Evolutionary conservation across 2,888 invertebrate species (phyloP).

Genomic region (Drosophila greeni): DNA sequence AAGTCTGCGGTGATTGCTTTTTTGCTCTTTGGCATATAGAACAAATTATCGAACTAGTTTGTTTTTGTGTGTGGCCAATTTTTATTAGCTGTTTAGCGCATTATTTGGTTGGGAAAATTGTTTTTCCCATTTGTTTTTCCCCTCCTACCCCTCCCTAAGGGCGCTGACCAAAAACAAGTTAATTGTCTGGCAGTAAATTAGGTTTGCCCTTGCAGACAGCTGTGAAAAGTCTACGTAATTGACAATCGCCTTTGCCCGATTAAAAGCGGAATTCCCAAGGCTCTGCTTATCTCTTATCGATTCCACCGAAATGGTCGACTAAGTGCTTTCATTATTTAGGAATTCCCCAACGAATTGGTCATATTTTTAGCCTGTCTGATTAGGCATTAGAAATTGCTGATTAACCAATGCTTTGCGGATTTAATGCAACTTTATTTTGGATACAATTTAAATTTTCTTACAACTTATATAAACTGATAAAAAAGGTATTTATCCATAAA

Average conservation of each 20-base stretch:
- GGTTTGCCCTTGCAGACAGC: constrained; percentile 20
- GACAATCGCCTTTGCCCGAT: constrained; percentile 16
- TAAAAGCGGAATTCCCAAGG: constrained; percentile 29
- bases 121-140: constrained; percentile 17
- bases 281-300: constrained; percentile 25
- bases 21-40: constrained; percentile 37
- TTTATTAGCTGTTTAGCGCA: constrained; percentile 61
- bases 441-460: neutral
- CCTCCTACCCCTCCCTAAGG: neutral
- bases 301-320: constrained; percentile 8
- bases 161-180: constrained; percentile 27
- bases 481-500: neutral
- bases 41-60: constrained; percentile 68
- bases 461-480: neutral
- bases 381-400: neutral
- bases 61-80: constrained; percentile 48
- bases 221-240: constrained; percentile 24
- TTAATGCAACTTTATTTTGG: neutral
- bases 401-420: neutral
- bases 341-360: constrained; percentile 29
- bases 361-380: constrained; percentile 9
- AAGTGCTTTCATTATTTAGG: constrained; percentile 23
- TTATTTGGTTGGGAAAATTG: constrained; percentile 61
- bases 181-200: constrained; percentile 27
- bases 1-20: constrained; percentile 46